These are phyloP conservation scores for Brotula barbata DNA, from an alignment of 2,797 vertebrate species.

Conservation along the genomic window DNA sequence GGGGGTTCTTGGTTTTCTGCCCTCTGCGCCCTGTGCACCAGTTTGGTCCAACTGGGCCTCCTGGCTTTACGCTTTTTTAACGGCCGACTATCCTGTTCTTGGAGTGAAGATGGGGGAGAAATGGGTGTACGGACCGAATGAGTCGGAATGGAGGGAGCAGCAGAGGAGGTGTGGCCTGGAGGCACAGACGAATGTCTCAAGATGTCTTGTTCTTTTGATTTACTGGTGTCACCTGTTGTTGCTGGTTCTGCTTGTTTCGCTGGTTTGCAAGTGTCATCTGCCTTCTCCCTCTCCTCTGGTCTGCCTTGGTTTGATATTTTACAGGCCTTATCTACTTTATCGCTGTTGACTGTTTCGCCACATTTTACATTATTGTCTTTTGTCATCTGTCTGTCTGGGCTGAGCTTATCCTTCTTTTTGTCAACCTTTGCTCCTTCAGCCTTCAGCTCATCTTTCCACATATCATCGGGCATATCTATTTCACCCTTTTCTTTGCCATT, in stretches of 20 bases:
- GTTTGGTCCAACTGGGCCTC: conserved; percentile 89
- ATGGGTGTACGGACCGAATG: conserved; percentile 48
- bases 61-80: conserved; percentile 92
- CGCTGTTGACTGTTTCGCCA: conserved; percentile 41
- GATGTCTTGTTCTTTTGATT: conserved; percentile 70
- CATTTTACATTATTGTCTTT: conserved; percentile 52
- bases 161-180: conserved; percentile 53
- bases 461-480: conserved; percentile 44
- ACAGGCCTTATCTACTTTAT: conserved; percentile 50
- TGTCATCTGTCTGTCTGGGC: conserved; percentile 55
- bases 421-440: conserved; percentile 58
- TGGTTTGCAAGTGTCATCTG: conserved; percentile 56
- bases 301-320: conserved; percentile 44
- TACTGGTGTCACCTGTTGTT: conserved; percentile 66
- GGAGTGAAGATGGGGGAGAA: conserved; percentile 62
- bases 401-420: conserved; percentile 61
- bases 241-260: conserved; percentile 62
- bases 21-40: conserved; percentile 81
- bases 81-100: conserved; percentile 81
- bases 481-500: conserved; percentile 62
- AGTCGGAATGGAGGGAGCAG: conserved; percentile 46
- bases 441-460: conserved; percentile 53
- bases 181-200: conserved; percentile 59
- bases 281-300: conserved; percentile 53
- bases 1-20: conserved; percentile 65